Base-by-base conservation (phyloP, 2,797 vertebrate species). In the Diplodus puntazzo region DNA sequence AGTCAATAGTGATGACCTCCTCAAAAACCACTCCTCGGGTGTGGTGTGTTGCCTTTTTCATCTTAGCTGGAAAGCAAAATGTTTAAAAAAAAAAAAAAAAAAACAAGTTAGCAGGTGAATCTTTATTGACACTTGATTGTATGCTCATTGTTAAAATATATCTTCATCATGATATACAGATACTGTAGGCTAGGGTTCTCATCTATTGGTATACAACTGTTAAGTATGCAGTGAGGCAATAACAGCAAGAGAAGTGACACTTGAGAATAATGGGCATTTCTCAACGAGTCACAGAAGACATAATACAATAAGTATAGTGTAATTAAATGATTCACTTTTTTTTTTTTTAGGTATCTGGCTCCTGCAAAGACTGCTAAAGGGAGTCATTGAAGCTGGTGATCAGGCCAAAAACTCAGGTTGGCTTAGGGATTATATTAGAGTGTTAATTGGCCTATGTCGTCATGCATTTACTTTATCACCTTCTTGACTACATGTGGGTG, bases 21-120 rank as follows among this genome's bases (percentile, higher is more conserved):
- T 93, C 92, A 83, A 91, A 94, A 60, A 92, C 88, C 34, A 94
- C 94, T 75, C 93, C 93, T 69, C 79, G 42, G 17, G 67, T 25
- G 11, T 88, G 61, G n/a, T n/a, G n/a, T n/a, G n/a, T n/a, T n/a
- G n/a, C n/a, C n/a, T n/a, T n/a, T n/a, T 84, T 91, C 63, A 70
- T 80, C 23, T 78, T 61, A 50, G 87, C 93, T 94, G 82, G 2
- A 70, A 60, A 7, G 2, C 1, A 70, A 14, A 34, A 39, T n/a
- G n/a, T n/a, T n/a, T n/a, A 12, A 13, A 1, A 49, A 43, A 53
- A 45, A n/a, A 70, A 14, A 34, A 39, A 12, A 13, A 1, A 49
- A 43, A 53, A 45, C 8, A 74, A 46, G 27, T 66, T 10, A 20
- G 1, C 6, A 43, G 23, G 58, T 54, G 16, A 4, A 80, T 39